These are phyloP conservation scores for Teleogryllus occipitalis DNA, from an alignment of 1,140 invertebrate genomes.

Conservation along the genomic window DNA sequence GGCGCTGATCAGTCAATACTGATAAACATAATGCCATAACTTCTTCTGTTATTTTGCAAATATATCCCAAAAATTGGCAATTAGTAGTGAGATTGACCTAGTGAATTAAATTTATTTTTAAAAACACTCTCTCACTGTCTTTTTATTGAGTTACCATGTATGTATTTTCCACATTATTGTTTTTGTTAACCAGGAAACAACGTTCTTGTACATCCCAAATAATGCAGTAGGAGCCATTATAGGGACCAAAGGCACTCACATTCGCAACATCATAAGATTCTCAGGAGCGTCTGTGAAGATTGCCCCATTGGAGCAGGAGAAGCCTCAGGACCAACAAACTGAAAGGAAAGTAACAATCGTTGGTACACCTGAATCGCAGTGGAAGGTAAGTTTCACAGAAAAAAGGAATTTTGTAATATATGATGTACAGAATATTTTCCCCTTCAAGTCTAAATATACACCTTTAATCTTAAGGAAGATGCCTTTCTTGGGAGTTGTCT, in stretches of 20 bases:
- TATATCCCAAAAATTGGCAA: too few species aligned
- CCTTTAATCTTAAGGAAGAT: too few species aligned
- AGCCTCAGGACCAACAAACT: conserved; percentile 37
- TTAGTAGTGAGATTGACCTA: too few species aligned
- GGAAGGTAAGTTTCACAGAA: conserved; percentile 61
- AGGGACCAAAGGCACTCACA: conserved; percentile 92
- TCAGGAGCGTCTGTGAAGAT: conserved; percentile 93
- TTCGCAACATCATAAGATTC: conserved; percentile 93
- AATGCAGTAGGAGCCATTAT: conserved; percentile 95
- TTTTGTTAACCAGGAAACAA: conserved; percentile 60
- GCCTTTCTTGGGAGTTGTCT: too few species aligned
- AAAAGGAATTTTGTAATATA: too few species aligned
- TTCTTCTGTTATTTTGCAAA: too few species aligned
- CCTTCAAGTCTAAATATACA: too few species aligned
- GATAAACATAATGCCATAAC: too few species aligned
- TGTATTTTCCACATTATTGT: conserved; percentile 10
- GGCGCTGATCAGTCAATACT: too few species aligned
- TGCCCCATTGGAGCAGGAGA: conserved; percentile 74
- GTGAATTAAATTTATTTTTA: background rate
- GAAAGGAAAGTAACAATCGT: conserved; percentile 93
- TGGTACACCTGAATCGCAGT: conserved; percentile 89
- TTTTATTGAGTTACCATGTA: background rate
- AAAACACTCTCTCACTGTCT: background rate
- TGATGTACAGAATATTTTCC: too few species aligned
- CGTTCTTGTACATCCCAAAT: conserved; percentile 92